These are phyloP conservation scores for Reinhardtius hippoglossoides DNA, from an alignment of 2,113 vertebrate species.

Conservation along the genomic window DNA sequence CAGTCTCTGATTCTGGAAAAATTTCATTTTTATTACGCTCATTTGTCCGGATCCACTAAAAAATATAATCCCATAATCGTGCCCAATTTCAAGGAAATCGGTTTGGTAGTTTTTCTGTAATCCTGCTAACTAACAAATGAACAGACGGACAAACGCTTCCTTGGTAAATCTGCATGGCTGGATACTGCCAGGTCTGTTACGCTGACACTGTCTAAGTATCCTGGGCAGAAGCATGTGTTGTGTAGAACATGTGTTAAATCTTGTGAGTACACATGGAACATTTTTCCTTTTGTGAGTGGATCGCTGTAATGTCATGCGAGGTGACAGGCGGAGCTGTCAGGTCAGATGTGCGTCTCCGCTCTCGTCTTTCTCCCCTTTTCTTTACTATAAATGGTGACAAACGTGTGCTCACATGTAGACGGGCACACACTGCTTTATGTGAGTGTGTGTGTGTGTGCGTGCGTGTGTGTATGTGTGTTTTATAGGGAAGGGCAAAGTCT, in stretches of 20 bases:
- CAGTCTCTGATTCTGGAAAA: no score
- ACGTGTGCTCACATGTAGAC: constrained; percentile 1
- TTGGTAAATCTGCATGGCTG: no score
- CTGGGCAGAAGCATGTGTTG: not conserved
- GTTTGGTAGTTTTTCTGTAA: no score
- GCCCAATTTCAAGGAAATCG: no score
- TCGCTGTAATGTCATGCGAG: constrained; percentile 58
- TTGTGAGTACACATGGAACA: not conserved
- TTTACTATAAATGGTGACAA: constrained; percentile 25
- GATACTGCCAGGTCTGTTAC: no score
- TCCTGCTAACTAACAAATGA: no score
- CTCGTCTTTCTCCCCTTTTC: constrained; percentile 14
- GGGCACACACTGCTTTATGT: constrained; percentile 14
- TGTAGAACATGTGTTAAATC: not conserved
- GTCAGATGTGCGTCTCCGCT: constrained; percentile 43
- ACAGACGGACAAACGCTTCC: no score
- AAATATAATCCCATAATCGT: no score
- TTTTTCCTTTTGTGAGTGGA: constrained; percentile 24
- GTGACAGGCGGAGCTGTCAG: constrained; percentile 64
- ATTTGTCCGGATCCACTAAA: no score
- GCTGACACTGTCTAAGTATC: no score
- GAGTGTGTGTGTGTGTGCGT: constrained; percentile 2
- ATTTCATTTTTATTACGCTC: no score
- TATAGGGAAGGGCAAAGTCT: constrained; percentile 21
- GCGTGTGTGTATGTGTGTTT: constrained; percentile 6